Conservation (phyloP, 2,888 invertebrate species). For the Timema cristinae region DNA sequence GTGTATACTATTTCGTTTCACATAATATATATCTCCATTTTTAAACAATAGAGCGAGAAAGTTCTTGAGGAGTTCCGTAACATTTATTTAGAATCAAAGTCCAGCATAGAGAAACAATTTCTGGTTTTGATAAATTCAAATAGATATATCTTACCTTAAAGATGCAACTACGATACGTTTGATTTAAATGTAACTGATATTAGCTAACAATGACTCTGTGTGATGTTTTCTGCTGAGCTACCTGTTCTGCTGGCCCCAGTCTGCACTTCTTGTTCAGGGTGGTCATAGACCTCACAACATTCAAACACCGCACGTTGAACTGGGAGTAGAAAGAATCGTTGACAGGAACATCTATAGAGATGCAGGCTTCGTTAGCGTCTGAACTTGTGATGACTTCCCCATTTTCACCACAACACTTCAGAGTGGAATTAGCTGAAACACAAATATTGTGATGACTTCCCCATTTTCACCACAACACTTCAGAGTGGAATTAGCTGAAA, state of each 20-base stretch:
- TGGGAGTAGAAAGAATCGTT: conserved; percentile 52
- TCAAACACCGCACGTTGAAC: conserved; percentile 53
- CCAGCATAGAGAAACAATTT: too few species aligned
- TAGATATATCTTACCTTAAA: too few species aligned
- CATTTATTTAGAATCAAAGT: too few species aligned
- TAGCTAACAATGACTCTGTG: too few species aligned
- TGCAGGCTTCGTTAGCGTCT: conserved; percentile 54
- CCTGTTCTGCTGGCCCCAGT: conserved; percentile 57
- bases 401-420: conserved; percentile 51
- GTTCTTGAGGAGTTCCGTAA: too few species aligned
- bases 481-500: too few species aligned
- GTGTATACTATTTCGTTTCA: too few species aligned
- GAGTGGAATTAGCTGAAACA: conserved; percentile 31
- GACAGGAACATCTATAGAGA: conserved; percentile 54
- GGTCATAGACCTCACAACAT: conserved; percentile 57
- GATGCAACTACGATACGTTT: too few species aligned
- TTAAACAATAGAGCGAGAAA: too few species aligned
- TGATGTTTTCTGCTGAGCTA: background rate
- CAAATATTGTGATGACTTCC: conserved; percentile 35
- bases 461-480: conserved; percentile 53
- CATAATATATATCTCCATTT: too few species aligned
- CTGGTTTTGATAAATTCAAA: too few species aligned
- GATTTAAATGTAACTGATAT: too few species aligned
- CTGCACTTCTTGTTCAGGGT: conserved; percentile 54
- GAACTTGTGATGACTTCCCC: conserved; percentile 44